These are phyloP conservation scores for Discoglossus pictus DNA, from an alignment of 2,797 vertebrate species.

Conservation along the genomic window DNA sequence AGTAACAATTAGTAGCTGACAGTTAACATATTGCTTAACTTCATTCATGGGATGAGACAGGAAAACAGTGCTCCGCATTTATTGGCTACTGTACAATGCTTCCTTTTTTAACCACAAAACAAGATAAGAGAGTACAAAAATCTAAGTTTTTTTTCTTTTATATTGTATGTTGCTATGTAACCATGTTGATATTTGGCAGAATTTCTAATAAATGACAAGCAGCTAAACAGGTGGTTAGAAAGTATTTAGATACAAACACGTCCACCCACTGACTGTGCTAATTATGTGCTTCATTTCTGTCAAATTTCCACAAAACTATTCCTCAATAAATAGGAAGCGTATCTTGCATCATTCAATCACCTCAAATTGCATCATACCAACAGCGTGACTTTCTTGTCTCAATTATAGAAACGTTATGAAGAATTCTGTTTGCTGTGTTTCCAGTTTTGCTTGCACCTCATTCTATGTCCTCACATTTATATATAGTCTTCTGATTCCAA, in stretches of 20 bases:
- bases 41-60: background rate
- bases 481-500: too few relatives aligned
- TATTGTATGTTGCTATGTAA: constrained; percentile 5
- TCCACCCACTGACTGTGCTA: constrained; percentile 29
- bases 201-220: constrained; percentile 33
- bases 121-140: constrained; percentile 1
- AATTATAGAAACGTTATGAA: too few relatives aligned
- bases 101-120: constrained; percentile 1
- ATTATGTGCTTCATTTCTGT: constrained; percentile 21
- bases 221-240: constrained; percentile 32
- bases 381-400: background rate
- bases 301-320: constrained; percentile 1
- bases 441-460: too few relatives aligned
- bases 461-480: too few relatives aligned
- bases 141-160: background rate
- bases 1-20: background rate
- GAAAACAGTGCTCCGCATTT: background rate
- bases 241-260: constrained; percentile 35
- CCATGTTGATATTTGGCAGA: constrained; percentile 11
- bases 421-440: too few relatives aligned
- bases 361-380: constrained; percentile 54
- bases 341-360: background rate
- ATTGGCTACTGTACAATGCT: background rate
- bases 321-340: constrained; percentile 1
- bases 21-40: background rate